Base-by-base conservation (phyloP, 2,888 invertebrate species). In the Ormyrus pomaceus region DNA sequence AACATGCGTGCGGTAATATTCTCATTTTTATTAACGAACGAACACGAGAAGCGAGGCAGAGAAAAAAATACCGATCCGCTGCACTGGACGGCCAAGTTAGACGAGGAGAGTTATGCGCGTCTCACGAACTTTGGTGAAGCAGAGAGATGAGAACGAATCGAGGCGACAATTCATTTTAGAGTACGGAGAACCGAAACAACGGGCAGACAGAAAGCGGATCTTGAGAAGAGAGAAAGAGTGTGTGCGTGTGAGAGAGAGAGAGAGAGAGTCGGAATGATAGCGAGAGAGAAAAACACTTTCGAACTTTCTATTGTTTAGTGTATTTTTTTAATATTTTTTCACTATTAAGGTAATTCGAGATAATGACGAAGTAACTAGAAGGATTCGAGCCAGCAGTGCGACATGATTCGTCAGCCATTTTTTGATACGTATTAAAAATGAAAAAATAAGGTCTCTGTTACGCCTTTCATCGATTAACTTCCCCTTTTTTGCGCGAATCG, bases 311-410 rank as follows among this genome's bases (percentile, higher is more conserved):
- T 77, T 73, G 58, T 80, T 82, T 75, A 50, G 11, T 71, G 34
- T 74, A 74, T 61, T 71, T 77, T 82, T 80, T 64, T 11, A 61
- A 70, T 80, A 73, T 77, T 82, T 77, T 82, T 77, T 64, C 73
- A 79, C 72, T 68, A 45, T 77, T 65, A 73, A 74, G 9, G 53
- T 59, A 34, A 66, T 71, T 75, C 45, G 48, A 69, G 59, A 69
- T 77, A 69, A 73, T 34, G 65, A 75, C 50, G 70, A 74, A 83
- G 71, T 82, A 68, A 71, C 10, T 71, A 64, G 45, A 76, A 51
- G 59, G 62, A 78, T 71, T 76, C 13, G 58, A 73, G 59, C 59
- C 51, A 71, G 59, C 13, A 72, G 53, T 11, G 58, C 48, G 56
- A 71, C 59, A 71, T 46, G 48, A 70, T 56, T 68, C 48, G 65